These are phyloP conservation scores for Nycticryphes semicollaris DNA, from an alignment of 2,113 vertebrate species.

Conservation along the genomic window DNA sequence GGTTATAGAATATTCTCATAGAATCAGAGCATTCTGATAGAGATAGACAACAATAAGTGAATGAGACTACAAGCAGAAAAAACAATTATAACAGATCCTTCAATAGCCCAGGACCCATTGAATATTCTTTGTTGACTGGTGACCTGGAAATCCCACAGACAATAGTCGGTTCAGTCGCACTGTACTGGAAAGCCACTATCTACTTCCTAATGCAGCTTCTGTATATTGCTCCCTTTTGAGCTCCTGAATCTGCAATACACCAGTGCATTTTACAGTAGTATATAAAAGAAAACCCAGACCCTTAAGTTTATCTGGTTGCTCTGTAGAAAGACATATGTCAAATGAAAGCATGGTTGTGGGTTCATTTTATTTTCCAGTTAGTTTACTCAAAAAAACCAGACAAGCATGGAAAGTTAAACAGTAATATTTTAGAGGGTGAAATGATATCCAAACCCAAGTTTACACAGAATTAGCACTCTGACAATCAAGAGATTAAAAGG, in stretches of 20 bases:
- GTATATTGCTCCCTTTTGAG: neutral
- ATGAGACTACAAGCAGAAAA: neutral
- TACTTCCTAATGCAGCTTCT: neutral
- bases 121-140: neutral
- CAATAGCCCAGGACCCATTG: neutral
- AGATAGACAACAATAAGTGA: neutral
- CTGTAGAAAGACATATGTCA: neutral
- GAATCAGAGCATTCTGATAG: neutral
- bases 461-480: neutral
- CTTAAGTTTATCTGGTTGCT: neutral
- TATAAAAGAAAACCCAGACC: neutral
- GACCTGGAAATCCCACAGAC: neutral
- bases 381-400: neutral
- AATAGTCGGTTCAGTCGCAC: neutral
- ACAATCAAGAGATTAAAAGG: neutral
- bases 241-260: neutral
- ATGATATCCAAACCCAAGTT: neutral
- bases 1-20: neutral
- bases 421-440: neutral
- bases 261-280: neutral
- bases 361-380: neutral
- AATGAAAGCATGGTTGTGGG: neutral
- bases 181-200: neutral
- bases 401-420: neutral
- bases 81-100: neutral